Conservation (phyloP, 2,113 vertebrate genomes). For the Anolis carolinensis region DNA sequence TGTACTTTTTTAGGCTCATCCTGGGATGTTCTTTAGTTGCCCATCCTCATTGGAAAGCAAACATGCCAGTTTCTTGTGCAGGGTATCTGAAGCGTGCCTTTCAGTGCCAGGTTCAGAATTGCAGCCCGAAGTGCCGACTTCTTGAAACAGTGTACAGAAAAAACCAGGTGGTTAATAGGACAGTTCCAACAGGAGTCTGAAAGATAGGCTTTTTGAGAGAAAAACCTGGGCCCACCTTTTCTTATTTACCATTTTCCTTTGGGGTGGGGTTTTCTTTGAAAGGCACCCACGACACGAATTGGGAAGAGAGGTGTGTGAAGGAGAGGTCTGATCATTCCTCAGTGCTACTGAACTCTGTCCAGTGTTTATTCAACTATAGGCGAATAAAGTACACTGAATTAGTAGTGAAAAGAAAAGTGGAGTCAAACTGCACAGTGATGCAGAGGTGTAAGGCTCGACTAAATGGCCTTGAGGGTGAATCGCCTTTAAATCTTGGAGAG, state of each 20-base stretch:
- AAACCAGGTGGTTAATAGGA: conserved; percentile 65
- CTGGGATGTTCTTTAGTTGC: conserved; percentile 50
- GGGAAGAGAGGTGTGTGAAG: conserved; percentile 60
- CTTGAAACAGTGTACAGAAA: conserved; percentile 72
- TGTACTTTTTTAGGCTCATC: conserved; percentile 45
- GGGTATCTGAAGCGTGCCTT: conserved; percentile 83
- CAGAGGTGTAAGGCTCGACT: too few relatives aligned
- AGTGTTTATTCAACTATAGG: conserved; percentile 80
- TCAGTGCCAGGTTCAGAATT: conserved; percentile 78
- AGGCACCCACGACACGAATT: conserved; percentile 37
- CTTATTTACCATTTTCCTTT: conserved; percentile 69
- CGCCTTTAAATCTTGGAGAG: neutral
- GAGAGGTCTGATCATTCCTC: conserved; percentile 80
- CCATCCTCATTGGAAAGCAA: conserved; percentile 66
- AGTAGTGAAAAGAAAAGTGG: conserved; percentile 73
- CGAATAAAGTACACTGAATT: conserved; percentile 84
- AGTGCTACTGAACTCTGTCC: conserved; percentile 82
- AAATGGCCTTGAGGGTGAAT: neutral
- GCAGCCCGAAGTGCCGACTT: conserved; percentile 73
- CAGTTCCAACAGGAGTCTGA: conserved; percentile 53
- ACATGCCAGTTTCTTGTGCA: conserved; percentile 74
- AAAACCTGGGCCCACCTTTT: conserved; percentile 49
- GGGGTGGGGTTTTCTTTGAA: conserved; percentile 60
- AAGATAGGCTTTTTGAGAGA: conserved; percentile 39
- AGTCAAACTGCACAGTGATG: too few relatives aligned